Evolutionary conservation across 2,113 vertebrate species (phyloP), one percentile per base, ranked within the genome.

Genomic region (Nymphicus hollandicus): DNA sequence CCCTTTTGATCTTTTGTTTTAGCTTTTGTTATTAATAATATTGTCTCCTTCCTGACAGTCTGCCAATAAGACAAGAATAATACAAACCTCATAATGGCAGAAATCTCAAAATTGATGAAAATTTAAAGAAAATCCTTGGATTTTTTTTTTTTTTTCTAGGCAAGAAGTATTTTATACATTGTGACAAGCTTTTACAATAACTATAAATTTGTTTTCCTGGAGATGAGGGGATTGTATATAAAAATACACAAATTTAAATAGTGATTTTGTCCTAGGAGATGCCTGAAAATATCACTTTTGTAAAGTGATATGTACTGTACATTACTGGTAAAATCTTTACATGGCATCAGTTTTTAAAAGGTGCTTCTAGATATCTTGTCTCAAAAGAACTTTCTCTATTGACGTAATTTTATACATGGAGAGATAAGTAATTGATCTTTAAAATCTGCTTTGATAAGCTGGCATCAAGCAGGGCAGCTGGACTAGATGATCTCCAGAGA

Each of bases 11-110:
- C 31, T 64, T 95, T 77, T 93, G 28, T 84, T 81, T 68, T 70
- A 81, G 33, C 7, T 68, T 93, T 89, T 86, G 50, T 46, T 96
- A 95, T 93, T 90, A 91, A 93, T 91, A 86, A 35, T 10, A n/a
- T 68, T 81, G 61, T 56, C 46, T 95, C 41, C 77, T 90, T 91
- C 61, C 81, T 85, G 61, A 81, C 23, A 84, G 56, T 66, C 79
- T 88, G 60, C 47, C 60, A 90, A 88, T 73, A 39, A 35, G 61
- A 53, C n/a, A 63, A 85, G 28, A 81, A 65, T 80, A 95, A 93
- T 39, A 63, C 33, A 84, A 94, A 81, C 4, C 8, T 91, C 49
- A n/a, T 60, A 70, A 60, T 49, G 43, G 68, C 56, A 64, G 19
- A 71, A 95, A 29, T 70, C 49, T 96, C 58, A 68, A 68, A 88